Conservation (phyloP, 2,113 vertebrate genomes). For the Stigmatopora argus region DNA sequence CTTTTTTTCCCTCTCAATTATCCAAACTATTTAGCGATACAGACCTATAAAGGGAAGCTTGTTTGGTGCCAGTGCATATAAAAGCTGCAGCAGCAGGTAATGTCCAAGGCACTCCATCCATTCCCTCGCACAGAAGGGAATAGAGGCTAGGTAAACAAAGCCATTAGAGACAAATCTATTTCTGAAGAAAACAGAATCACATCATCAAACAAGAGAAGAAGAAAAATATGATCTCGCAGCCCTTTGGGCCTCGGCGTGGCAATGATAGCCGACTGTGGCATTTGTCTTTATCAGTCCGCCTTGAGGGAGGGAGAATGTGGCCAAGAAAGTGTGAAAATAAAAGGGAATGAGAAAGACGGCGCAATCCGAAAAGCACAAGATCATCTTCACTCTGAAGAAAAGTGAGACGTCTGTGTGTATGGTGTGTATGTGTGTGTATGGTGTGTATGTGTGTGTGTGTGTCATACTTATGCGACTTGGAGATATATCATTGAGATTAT, state of each 20-base stretch:
- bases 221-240: conserved; percentile 74
- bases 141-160: conserved; percentile 74
- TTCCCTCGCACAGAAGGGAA: conserved; percentile 41
- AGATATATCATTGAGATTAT: conserved; percentile 21
- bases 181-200: conserved; percentile 79
- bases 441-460: conserved; percentile 22
- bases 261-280: conserved; percentile 72
- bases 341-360: conserved; percentile 47
- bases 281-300: conserved; percentile 78
- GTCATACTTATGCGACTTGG: conserved; percentile 34
- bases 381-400: conserved; percentile 31
- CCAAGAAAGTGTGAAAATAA: conserved; percentile 49
- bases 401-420: conserved; percentile 8
- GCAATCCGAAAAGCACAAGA: conserved; percentile 30
- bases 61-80: conserved; percentile 23
- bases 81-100: conserved; percentile 41
- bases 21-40: neutral
- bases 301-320: conserved; percentile 52
- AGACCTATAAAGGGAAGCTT: conserved; percentile 19
- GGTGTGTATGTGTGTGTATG: neutral
- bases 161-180: conserved; percentile 80
- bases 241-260: conserved; percentile 57
- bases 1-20: neutral
- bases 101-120: conserved; percentile 57
- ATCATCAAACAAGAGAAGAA: conserved; percentile 77